A percentile compares a stretch with the other conserved stretches of the same genome.
Evolutionary conservation across 2,113 vertebrate species (phyloP).

Genomic region (Bubo bubo): DNA sequence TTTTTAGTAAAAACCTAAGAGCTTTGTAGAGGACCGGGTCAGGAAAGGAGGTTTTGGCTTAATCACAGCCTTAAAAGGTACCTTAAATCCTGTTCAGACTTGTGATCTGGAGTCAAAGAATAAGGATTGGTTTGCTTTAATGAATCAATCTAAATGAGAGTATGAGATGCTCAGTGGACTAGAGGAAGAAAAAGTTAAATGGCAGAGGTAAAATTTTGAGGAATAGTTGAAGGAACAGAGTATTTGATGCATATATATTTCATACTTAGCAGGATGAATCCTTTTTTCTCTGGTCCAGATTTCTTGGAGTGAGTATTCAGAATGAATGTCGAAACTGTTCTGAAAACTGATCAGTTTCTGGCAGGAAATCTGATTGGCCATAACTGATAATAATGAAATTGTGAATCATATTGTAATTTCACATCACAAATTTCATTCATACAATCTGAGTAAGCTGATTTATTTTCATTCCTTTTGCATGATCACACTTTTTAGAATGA

Average conservation of each 20-base stretch:
- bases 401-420: background rate
- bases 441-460: background rate
- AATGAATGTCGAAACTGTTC: background rate
- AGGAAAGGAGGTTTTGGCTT: background rate
- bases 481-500: background rate
- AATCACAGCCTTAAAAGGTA: background rate
- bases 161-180: background rate
- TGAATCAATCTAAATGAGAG: background rate
- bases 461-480: background rate
- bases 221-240: background rate
- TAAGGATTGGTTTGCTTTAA: background rate
- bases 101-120: background rate
- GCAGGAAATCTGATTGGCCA: background rate
- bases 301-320: background rate
- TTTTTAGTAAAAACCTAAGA: background rate
- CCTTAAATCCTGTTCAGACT: background rate
- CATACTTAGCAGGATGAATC: background rate
- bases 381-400: constrained; percentile 2
- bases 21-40: background rate
- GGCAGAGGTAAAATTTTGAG: background rate
- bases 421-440: background rate
- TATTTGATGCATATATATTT: background rate
- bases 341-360: background rate
- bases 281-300: background rate
- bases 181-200: background rate